Conservation (phyloP, 2,113 vertebrate species). For the Aphelocoma coerulescens region DNA sequence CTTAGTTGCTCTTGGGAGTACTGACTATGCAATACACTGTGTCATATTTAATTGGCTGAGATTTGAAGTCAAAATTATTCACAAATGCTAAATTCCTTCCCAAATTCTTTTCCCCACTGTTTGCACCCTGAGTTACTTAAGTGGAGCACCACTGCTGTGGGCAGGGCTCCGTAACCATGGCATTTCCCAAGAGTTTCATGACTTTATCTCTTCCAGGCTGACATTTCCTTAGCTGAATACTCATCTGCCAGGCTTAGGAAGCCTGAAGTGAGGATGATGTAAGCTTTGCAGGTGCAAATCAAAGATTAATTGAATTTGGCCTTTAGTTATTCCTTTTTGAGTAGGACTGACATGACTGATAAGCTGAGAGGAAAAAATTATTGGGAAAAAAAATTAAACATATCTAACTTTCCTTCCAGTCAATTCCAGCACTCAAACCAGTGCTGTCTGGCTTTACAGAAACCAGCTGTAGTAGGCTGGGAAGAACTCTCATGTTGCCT, state of each 20-base stretch:
- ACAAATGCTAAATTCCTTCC: background rate
- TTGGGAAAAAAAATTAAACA: background rate
- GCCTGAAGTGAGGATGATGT: background rate
- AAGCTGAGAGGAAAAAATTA: background rate
- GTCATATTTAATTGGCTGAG: background rate
- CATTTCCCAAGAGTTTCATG: background rate
- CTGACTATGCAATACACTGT: background rate
- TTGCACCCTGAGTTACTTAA: background rate
- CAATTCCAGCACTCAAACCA: background rate
- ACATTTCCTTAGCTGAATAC: background rate
- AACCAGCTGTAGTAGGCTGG: constrained; percentile 28
- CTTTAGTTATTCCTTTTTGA: background rate
- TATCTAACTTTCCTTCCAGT: background rate
- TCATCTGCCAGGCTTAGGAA: background rate
- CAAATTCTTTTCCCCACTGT: background rate
- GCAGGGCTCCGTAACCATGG: background rate
- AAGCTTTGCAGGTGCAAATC: constrained; percentile 36
- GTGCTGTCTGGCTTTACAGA: constrained; percentile 1
- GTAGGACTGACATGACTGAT: background rate
- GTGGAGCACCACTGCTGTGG: background rate
- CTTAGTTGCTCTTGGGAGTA: background rate
- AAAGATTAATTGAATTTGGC: background rate
- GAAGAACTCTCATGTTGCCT: constrained; percentile 12
- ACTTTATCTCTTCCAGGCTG: background rate
- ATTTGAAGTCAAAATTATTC: background rate